Evolutionary conservation across 2,888 invertebrate genomes (phyloP), one percentile per base, ranked within the genome.

Genomic region (Erebia aethiops): DNA sequence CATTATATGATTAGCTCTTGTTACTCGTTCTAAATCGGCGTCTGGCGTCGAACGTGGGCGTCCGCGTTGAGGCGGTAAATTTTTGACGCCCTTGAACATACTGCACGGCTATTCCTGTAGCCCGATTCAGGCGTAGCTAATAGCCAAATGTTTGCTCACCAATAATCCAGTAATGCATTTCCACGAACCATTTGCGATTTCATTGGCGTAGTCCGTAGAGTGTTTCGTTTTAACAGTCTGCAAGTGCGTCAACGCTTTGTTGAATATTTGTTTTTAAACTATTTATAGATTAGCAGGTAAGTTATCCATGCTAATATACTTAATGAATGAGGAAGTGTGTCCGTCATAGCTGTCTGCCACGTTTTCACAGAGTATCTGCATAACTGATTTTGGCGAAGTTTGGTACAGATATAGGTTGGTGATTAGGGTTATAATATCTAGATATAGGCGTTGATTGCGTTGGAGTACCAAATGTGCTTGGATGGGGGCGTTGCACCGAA

Each of bases 1-100:
- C 16, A 71, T 63, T 35, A 52, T 61, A 69, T 54, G 80, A 80
- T 79, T 77, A 77, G 79, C 77, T 74, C 75, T 76, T 74, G 80
- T 81, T 81, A 77, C 81, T 79, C 77, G 80, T 79, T 79, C 79
- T 82, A 84, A 84, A 84, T 83, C 79, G 80, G 76, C 79, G 80
- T 73, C 77, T 77, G 74, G 78, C 77, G 82, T 79, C 77, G 76
- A 78, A 49, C 78, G 80, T 73, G 75, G 74, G 73, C 71, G 72
- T 74, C 71, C 74, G 73, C 75, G 74, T 70, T 67, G 71, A 70
- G 68, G 71, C 74, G 71, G 58, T 68, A 74, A 73, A 75, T 71
- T 73, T 74, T 71, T 70, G 68, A 80, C 81, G 82, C 82, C 84
- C 82, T 79, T 83, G 80, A 85, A 81, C 77, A 77, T 77, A 77